Base-by-base conservation (phyloP, 1,140 invertebrate genomes). In the Drosophila bifasciata region DNA sequence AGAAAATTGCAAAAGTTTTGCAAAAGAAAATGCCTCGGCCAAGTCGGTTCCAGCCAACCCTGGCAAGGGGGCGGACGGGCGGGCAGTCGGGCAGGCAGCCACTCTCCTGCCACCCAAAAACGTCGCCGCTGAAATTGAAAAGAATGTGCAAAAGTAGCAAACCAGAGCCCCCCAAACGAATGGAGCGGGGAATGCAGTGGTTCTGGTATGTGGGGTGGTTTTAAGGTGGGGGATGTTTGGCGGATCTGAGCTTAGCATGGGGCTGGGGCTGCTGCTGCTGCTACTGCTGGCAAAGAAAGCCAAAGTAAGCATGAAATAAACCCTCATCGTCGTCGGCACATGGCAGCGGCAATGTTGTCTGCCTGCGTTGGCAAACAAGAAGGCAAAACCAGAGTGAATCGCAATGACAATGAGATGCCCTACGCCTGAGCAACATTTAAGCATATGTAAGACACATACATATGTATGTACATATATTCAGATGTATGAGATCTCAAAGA, bases 141-240 rank as follows among this genome's bases (percentile, higher is more conserved):
- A 88, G 83, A 88, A 88, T 88, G 78, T 88, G 83, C 83, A 86
- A 86, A 86, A 86, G 83, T 88, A 89, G 83, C 83, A 83, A 86
- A 46, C 56, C 60, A 74, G 60, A 64, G 63, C 56, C 41, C 36
- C 32, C 9, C 1, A 57, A 44, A 43, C 45, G 49, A 55, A 55
- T 46, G 28, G 40, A 21, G 2, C 23, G 13, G 25, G 16, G 49
- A 4, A 41, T 25, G 23, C 23, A 25, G 23, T 25, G 28, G 28
- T 3, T 32, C 28, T 32, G 28, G 56, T 2, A 36, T 25, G 39
- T 21, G 32, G 50, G 53, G 21, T 67, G 51, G 49, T n/a, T 36
- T 36, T 13, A 13, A 11, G 46, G 46, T 1, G 40, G 25, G 49
- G 39, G 11, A 23, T 49, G 49, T 16, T 48, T 40, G 66, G 57